Conservation (phyloP, 2,888 invertebrate species). For the Agrenia bidenticulata region DNA sequence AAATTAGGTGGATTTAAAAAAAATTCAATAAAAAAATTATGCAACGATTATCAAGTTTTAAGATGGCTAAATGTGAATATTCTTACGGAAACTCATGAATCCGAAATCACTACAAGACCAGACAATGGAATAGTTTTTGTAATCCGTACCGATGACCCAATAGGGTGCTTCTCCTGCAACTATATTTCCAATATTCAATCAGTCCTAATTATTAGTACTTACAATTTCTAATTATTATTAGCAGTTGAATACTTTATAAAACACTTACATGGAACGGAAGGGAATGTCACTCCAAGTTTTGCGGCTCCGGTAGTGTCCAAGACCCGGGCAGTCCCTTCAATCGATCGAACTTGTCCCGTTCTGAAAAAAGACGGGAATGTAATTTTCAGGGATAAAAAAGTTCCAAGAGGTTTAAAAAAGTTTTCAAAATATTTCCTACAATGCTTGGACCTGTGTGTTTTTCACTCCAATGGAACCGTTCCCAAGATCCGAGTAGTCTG, state of each 20-base stretch:
- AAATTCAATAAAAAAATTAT: neutral
- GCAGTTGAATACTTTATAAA: too few relatives aligned
- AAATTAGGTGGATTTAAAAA: too few relatives aligned
- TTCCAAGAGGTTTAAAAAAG: neutral
- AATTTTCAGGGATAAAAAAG: too few relatives aligned
- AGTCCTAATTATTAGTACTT: too few relatives aligned
- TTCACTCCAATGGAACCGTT: constrained; percentile 72
- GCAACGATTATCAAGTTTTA: neutral
- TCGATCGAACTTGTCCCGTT: constrained; percentile 71
- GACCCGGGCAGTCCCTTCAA: constrained; percentile 69
- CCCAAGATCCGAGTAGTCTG: constrained; percentile 69
- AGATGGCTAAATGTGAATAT: neutral
- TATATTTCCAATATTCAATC: neutral
- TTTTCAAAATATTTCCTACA: constrained; percentile 61
- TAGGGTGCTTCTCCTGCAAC: constrained; percentile 37
- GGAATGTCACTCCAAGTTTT: constrained; percentile 71
- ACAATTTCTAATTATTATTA: too few relatives aligned
- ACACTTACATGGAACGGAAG: constrained; percentile 58
- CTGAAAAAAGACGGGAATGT: too few relatives aligned
- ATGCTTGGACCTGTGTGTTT: constrained; percentile 71
- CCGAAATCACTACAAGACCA: constrained; percentile 43
- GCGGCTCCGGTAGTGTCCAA: constrained; percentile 66
- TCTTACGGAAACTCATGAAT: constrained; percentile 31
- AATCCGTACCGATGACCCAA: constrained; percentile 50
- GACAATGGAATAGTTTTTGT: constrained; percentile 45